Base-by-base conservation (phyloP, 2,113 vertebrate genomes). In the Cephalopholis sonnerati region DNA sequence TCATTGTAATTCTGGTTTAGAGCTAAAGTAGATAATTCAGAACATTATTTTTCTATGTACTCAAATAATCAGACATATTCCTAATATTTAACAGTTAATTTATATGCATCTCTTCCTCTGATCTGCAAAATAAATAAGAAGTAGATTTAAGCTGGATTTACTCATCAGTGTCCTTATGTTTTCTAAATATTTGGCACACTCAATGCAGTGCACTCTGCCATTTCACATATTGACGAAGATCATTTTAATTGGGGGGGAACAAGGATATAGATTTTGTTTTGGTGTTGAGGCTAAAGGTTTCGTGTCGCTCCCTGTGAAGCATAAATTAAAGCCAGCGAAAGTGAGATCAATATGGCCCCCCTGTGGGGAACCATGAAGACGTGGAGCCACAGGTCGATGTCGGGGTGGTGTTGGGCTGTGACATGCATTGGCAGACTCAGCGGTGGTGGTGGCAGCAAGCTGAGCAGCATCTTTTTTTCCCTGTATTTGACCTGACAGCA, bases 271-370 rank as follows among this genome's bases (percentile, higher is more conserved):
- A 85, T 85, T 76, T 29, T 16, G 24, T 87, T 83, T 85, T 53
- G 50, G 51, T 27, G 74, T 74, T 22, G 13, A 84, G 70, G 55
- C 66, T 57, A 82, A 77, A 77, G 77, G 74, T 80, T 81, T 75
- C 0, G 0, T 85, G 74, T 82, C 4, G 7, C 54, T 84, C 66
- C 65, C 69, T 25, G 68, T 44, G 16, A 90, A 63, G 55, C 50
- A 44, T 70, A 79, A 74, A 81, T 88, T 85, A 80, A 77, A 78
- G 72, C 50, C 48, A 22, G 68, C 10, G 4, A 69, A 84, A 77
- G 75, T 74, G 58, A 79, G 85, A 89, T 88, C 86, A 83, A 88
- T 90, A 83, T 48, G 3, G 36, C 64, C 24, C 62, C 32, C 79
- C 89, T 15, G 73, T 32, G 20, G 74, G 17, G 70, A 84, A 32